Evolutionary conservation across 2,888 invertebrate species (phyloP), one percentile per base, ranked within the genome.

Genomic region (Coelinius sp.): DNA sequence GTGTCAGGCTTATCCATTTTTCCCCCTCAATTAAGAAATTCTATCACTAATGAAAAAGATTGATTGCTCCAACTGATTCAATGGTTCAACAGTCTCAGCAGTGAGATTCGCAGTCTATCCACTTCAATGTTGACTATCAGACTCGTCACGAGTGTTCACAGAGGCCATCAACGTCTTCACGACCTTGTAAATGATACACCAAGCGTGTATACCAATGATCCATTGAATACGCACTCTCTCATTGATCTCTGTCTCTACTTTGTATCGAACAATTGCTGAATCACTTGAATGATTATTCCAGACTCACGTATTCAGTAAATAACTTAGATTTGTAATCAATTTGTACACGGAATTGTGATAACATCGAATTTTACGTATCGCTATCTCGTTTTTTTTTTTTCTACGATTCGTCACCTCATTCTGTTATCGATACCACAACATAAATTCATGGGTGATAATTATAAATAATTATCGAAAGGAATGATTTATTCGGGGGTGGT

Each of bases 1-100:
- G 73, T 76, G 24, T 81, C 80, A 10, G 78, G 73, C 63, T 80
- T 79, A 25, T 83, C 83, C 84, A 84, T 84, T 73, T 68, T 76
- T 5, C 41, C 35, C 35, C 35, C 35, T n/a, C 5, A 35, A 8
- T 6, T 35, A 7, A 35, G 35, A 7, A 7, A 56, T 56, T 27
- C 27, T 5, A 12, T 12, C 2, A 35, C 35, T 10, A 35, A 35
- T 10, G 2, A 1, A n/a, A n/a, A n/a, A n/a, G n/a, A 35, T 10
- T 10, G 35, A 8, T 10, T 10, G 8, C 10, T 35, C 31, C 31
- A 31, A 35, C 5, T 8, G 35, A 35, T 35, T 10, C 2, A 12
- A 41, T 8, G 12, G 14, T 12, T n/a, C 22, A 3, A 53, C n/a
- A n/a, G 7, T 53, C 6, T 14, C n/a, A 27, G 25, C 5, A 24